phyloP scores from a whole-genome alignment of 2,113 vertebrate genomes.

The Oreocharis arfaki region DNA sequence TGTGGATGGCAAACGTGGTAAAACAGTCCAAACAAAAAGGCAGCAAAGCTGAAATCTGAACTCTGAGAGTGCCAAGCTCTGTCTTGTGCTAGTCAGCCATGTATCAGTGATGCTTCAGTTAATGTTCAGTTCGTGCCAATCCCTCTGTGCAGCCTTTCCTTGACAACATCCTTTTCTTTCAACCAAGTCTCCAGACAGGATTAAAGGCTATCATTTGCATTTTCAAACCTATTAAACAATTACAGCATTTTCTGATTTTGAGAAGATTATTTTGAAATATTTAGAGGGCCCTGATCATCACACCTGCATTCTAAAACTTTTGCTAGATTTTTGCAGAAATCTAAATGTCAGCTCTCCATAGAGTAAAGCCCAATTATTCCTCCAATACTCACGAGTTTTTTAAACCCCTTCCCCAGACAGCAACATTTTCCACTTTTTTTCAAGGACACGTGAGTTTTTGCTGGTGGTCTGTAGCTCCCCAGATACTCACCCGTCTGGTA shows the following conservation, averaged over 20 bases:
- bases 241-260: background rate
- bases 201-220: background rate
- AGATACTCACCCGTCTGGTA: background rate
- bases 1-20: background rate
- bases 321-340: background rate
- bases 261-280: background rate
- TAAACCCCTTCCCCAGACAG: background rate
- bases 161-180: background rate
- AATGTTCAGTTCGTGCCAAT: background rate
- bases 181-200: background rate
- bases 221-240: background rate
- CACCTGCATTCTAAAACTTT: background rate
- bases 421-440: background rate
- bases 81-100: background rate
- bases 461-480: background rate
- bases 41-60: background rate
- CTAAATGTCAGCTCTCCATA: background rate
- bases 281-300: background rate
- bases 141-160: background rate
- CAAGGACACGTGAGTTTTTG: background rate
- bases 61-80: background rate
- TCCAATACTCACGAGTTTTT: background rate
- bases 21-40: background rate
- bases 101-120: background rate
- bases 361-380: background rate